A percentile compares a stretch with the other conserved stretches of the same genome.
These are phyloP conservation scores for Phymastichus coffea DNA, from an alignment of 1,140 invertebrate species.

Conservation along the genomic window DNA sequence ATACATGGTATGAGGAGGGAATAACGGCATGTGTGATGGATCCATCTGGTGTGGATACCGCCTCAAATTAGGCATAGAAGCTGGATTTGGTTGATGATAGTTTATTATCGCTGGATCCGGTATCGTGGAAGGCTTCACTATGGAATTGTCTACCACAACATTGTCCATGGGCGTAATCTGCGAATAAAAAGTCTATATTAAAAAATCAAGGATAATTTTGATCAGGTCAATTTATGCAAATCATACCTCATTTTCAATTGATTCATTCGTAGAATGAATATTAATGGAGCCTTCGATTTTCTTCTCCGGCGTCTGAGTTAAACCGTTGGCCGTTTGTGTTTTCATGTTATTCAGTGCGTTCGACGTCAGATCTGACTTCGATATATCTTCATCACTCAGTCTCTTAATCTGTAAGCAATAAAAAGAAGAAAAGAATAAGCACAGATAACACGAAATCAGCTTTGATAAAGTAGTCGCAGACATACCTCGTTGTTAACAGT, in stretches of 20 bases:
- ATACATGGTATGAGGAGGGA: conserved; percentile 46
- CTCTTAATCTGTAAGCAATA: conserved; percentile 56
- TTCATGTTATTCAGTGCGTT: conserved; percentile 42
- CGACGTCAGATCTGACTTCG: conserved; percentile 54
- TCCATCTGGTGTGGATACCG: conserved; percentile 51
- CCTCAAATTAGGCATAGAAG: conserved; percentile 43
- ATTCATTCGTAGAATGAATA: conserved; percentile 39
- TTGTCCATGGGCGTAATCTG: conserved; percentile 39
- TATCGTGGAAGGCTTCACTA: conserved; percentile 42
- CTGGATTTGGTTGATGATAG: conserved; percentile 48
- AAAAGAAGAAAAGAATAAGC: conserved; percentile 11
- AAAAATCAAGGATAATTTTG: conserved; percentile 13
- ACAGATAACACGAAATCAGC: conserved; percentile 5
- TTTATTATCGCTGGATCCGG: conserved; percentile 46
- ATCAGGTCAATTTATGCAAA: not conserved
- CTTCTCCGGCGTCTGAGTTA: conserved; percentile 51
- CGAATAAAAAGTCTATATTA: conserved; percentile 19
- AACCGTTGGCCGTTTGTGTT: conserved; percentile 52
- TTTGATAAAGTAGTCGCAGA: no score
- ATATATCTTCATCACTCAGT: conserved; percentile 59
- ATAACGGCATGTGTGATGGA: conserved; percentile 46
- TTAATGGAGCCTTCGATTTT: conserved; percentile 43
- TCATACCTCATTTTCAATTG: conserved; percentile 48
- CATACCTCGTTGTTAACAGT: conserved; percentile 51
- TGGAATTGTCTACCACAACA: conserved; percentile 39